A percentile compares a stretch with the other conserved stretches of the same genome.
phyloP scores from a whole-genome alignment of 1,140 invertebrate species.

The Hycleus phaleratus region DNA sequence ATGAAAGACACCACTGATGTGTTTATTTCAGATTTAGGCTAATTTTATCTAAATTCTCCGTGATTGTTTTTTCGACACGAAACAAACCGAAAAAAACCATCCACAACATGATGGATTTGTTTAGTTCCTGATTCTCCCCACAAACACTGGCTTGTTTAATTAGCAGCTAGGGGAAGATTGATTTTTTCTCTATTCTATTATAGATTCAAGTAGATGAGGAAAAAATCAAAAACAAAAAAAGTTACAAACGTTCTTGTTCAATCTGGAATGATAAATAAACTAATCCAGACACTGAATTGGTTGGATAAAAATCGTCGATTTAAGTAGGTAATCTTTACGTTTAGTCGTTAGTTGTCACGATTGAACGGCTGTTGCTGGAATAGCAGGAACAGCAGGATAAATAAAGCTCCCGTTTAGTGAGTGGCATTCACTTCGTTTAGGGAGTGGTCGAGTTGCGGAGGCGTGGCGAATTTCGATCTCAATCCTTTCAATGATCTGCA shows the following conservation, averaged over 20 bases:
- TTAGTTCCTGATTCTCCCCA: too few species aligned
- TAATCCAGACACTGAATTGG: slow-evolving; percentile 8
- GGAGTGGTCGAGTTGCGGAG: slow-evolving; percentile 18
- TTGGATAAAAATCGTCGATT: slow-evolving; percentile 3
- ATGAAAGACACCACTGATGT: too few species aligned
- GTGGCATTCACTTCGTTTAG: slow-evolving; percentile 13
- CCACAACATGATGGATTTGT: too few species aligned
- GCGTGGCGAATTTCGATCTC: slow-evolving; percentile 15
- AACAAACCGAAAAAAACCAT: slow-evolving; percentile 1
- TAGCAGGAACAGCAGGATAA: slow-evolving; percentile 16
- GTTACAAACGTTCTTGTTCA: too few species aligned
- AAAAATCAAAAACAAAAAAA: too few species aligned
- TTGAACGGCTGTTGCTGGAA: slow-evolving; percentile 13
- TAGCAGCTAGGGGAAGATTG: too few species aligned
- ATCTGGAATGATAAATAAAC: slow-evolving; percentile 6
- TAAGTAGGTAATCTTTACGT: slow-evolving; percentile 13
- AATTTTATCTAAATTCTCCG: too few species aligned
- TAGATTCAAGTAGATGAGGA: too few species aligned
- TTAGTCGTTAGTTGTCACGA: slow-evolving; percentile 8
- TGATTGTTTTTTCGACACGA: neutral
- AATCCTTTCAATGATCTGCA: slow-evolving; percentile 21
- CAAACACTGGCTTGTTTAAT: too few species aligned
- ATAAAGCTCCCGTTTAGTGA: slow-evolving; percentile 16
- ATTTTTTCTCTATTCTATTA: too few species aligned
- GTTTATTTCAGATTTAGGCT: too few species aligned